A percentile compares a stretch with the other conserved stretches of the same genome.
Conservation (phyloP, 1,140 invertebrate genomes). For the Onthophagus taurus region DNA sequence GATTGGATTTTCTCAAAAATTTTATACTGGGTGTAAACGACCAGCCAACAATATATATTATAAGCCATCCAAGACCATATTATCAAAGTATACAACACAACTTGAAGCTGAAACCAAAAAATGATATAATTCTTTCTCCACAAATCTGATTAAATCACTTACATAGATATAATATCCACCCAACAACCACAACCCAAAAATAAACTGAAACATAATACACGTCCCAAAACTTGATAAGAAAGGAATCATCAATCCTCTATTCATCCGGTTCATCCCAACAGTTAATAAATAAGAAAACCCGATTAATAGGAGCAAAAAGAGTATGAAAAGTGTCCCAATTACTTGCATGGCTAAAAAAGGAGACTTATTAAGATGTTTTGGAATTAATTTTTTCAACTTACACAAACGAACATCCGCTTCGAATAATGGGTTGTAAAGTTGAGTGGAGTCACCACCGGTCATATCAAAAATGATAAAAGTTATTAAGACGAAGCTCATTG, state of each 20-base stretch:
- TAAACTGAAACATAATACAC: slow-evolving; percentile 62
- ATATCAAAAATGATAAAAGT: slow-evolving; percentile 67
- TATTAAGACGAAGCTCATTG: slow-evolving; percentile 62
- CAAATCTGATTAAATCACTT: slow-evolving; percentile 39
- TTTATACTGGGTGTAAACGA: slow-evolving; percentile 75
- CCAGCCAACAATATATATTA: slow-evolving; percentile 82
- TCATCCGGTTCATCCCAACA: slow-evolving; percentile 50
- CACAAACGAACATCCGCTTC: slow-evolving; percentile 71
- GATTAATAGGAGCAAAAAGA: slow-evolving; percentile 62
- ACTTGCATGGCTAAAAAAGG: slow-evolving; percentile 56
- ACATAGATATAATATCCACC: slow-evolving; percentile 86
- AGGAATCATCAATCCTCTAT: slow-evolving; percentile 68
- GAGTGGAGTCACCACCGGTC: slow-evolving; percentile 72
- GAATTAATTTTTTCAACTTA: slow-evolving; percentile 42
- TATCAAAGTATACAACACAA: slow-evolving; percentile 61
- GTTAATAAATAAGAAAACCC: slow-evolving; percentile 54
- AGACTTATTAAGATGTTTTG: slow-evolving; percentile 17
- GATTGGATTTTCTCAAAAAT: slow-evolving; percentile 68
- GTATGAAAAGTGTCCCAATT: slow-evolving; percentile 60
- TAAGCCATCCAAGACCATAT: slow-evolving; percentile 74
- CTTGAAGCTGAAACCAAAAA: slow-evolving; percentile 58
- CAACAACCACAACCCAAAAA: slow-evolving; percentile 74
- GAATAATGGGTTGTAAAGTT: slow-evolving; percentile 78
- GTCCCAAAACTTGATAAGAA: slow-evolving; percentile 66
- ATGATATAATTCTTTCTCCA: slow-evolving; percentile 11